Evolutionary conservation across 1,140 invertebrate genomes (phyloP).

Genomic region (Bombus huntii): DNA sequence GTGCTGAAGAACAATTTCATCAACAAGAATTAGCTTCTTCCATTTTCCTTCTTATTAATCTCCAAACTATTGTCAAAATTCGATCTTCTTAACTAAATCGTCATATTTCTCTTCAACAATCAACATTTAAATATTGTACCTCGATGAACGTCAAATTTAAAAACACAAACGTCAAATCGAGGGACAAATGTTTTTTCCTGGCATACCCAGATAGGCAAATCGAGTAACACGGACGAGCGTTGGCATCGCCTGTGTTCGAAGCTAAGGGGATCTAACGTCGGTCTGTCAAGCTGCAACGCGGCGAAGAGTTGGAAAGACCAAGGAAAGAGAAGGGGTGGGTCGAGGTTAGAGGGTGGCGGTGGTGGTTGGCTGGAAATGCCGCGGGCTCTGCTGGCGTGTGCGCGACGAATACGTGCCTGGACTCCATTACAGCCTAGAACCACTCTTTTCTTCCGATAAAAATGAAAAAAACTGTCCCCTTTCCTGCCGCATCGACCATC

Average conservation of each 20-base stretch:
- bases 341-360: conserved; percentile 27
- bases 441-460: conserved; percentile 73
- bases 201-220: not conserved
- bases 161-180: not conserved
- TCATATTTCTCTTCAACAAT: not conserved
- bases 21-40: not conserved
- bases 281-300: conserved; percentile 65
- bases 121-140: not conserved
- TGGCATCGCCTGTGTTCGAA: conserved; percentile 7
- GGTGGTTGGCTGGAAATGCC: conserved; percentile 69
- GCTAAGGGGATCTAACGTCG: conserved; percentile 60
- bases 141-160: not conserved
- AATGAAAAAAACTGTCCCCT: conserved; percentile 63
- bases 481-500: conserved; percentile 39
- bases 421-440: conserved; percentile 71
- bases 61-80: not conserved
- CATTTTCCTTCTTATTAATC: not conserved
- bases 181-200: not conserved
- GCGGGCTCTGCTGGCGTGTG: conserved; percentile 74
- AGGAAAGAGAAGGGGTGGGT: conserved; percentile 7
- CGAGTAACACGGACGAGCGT: not conserved
- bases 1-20: not conserved
- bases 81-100: not conserved
- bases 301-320: conserved; percentile 6
- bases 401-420: conserved; percentile 73